Evolutionary conservation across 92 coral and sea anemone species (phyloP).

Genomic region (Ricordea florida): DNA sequence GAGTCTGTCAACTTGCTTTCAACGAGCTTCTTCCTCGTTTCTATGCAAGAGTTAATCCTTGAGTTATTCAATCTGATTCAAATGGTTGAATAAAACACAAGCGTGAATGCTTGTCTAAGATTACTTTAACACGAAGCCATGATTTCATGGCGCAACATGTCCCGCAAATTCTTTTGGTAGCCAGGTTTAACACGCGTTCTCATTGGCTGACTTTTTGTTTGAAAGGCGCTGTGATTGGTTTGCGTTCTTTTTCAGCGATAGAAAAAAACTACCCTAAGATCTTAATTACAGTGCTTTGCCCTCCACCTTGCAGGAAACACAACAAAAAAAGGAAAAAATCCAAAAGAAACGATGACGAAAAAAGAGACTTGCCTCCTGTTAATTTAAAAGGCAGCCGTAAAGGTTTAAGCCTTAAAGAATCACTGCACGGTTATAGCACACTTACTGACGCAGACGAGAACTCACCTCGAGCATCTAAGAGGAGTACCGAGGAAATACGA

Average conservation of each 20-base stretch:
- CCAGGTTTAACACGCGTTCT: too few relatives aligned
- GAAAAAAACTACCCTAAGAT: not conserved
- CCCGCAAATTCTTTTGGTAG: too few relatives aligned
- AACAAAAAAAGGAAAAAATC: slow-evolving; percentile 31
- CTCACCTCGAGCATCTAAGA: not conserved
- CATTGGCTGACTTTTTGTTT: not conserved
- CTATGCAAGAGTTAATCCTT: too few relatives aligned
- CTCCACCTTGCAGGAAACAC: not conserved
- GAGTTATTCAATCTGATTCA: too few relatives aligned
- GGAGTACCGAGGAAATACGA: not conserved
- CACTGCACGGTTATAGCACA: slow-evolving; percentile 16
- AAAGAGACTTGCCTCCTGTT: slow-evolving; percentile 12
- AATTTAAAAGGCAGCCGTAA: not conserved
- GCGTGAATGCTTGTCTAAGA: too few relatives aligned
- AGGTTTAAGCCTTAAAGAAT: slow-evolving; percentile 19
- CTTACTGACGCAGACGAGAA: slow-evolving; percentile 7
- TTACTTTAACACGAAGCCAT: too few relatives aligned
- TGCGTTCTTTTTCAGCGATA: not conserved
- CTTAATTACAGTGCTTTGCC: not conserved
- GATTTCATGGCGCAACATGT: too few relatives aligned
- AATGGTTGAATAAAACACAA: too few relatives aligned
- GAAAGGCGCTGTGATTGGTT: not conserved
- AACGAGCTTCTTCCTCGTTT: too few relatives aligned
- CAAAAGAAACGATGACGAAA: not conserved
- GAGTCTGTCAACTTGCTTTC: too few relatives aligned